Conservation (phyloP, 2,113 vertebrate species). For the Mugil cephalus region DNA sequence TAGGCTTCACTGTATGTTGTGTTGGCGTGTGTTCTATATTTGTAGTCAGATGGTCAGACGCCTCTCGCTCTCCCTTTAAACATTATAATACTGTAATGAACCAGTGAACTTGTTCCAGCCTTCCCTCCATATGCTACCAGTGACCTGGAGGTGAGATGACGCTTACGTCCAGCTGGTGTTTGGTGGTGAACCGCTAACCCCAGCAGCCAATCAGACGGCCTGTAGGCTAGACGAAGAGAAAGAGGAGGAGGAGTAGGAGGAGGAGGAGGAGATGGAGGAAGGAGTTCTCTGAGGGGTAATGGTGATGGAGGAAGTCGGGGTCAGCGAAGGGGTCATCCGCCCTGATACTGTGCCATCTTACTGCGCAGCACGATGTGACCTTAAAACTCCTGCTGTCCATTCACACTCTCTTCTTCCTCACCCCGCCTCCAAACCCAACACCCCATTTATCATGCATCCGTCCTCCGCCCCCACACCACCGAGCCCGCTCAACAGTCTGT, state of each 20-base stretch:
- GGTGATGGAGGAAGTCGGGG: slow-evolving; percentile 59
- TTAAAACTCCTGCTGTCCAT: slow-evolving; percentile 62
- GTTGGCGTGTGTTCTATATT: slow-evolving; percentile 9
- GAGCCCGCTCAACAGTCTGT: slow-evolving; percentile 43
- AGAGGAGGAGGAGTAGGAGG: not conserved
- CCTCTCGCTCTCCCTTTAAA: slow-evolving; percentile 1
- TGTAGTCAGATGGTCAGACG: slow-evolving; percentile 27
- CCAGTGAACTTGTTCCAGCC: slow-evolving; percentile 38
- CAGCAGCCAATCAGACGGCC: slow-evolving; percentile 50
- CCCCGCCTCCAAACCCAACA: slow-evolving; percentile 27
- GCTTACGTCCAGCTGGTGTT: slow-evolving; percentile 37
- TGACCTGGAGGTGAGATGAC: slow-evolving; percentile 57
- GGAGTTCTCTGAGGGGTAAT: not conserved
- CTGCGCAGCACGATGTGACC: slow-evolving; percentile 55
- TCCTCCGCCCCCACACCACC: slow-evolving; percentile 21
- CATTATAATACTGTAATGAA: slow-evolving; percentile 35
- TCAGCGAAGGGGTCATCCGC: slow-evolving; percentile 40
- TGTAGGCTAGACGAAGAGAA: slow-evolving; percentile 3
- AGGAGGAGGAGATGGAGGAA: not conserved
- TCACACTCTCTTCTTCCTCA: slow-evolving; percentile 51
- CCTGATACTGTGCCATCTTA: slow-evolving; percentile 59
- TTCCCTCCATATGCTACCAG: slow-evolving; percentile 61
- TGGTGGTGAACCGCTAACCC: slow-evolving; percentile 51
- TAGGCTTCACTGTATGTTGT: slow-evolving; percentile 13
- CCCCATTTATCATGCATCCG: slow-evolving; percentile 51